Evolutionary conservation across 2,113 vertebrate genomes (phyloP), one percentile per base, ranked within the genome.

Genomic region (Agapornis roseicollis): DNA sequence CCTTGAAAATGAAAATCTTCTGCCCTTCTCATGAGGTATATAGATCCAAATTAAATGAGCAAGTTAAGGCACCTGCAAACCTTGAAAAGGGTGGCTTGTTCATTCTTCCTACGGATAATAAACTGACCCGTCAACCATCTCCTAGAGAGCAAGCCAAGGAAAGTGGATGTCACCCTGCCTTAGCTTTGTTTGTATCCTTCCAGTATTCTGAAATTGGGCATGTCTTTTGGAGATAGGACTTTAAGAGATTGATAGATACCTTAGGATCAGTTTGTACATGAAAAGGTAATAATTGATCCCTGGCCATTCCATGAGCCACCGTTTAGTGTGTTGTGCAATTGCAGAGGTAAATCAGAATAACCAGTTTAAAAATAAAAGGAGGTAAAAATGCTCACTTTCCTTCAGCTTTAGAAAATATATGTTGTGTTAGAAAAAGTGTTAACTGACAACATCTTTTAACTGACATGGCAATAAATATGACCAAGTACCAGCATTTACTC

Each of bases 1-100:
- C 86, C 93, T 93, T 94, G 92, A 90, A 95, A 96, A 72, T 93
- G 80, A 97, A 92, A 96, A 79, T 96, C 69, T 92, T 96, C 83
- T 95, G 90, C 66, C 68, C 63, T 94, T 91, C 90, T 92, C 73
- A 58, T 70, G 61, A 91, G 88, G 49, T 81, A 61, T 69, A 93
- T 94, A 92, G 92, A 87, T 96, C 90, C 83, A 93, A 97, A 95
- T 93, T 88, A 94, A 94, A 92, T 72, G 37, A 95, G 44, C 78
- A 79, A 63, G 80, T 65, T 90, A 95, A 92, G 80, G 77, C 18
- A 79, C 58, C 66, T 93, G 71, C 91, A 96, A 94, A 91, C 92
- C 90, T 94, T 94, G 88, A 90, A 90, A 82, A 72, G 66, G 13
- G n/a, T 85, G 83, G 73, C 72, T 86, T 84, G 60, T 81, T 91